phyloP scores from a whole-genome alignment of 1,140 invertebrate species.

The Apis dorsata region DNA sequence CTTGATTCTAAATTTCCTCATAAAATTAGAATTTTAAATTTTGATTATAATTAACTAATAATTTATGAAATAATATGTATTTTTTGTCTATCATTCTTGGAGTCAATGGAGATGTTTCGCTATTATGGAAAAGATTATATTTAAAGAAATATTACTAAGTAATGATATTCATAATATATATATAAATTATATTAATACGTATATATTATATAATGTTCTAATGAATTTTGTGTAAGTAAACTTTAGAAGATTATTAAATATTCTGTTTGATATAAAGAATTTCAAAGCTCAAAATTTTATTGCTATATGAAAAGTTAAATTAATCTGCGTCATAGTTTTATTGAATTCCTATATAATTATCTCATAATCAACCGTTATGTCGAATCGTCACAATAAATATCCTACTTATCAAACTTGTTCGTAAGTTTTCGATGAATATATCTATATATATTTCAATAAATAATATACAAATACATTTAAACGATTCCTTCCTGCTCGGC shows the following conservation, averaged over 20 bases:
- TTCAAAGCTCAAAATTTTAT: neutral
- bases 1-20: too few relatives aligned
- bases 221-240: constrained; percentile 16
- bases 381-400: neutral
- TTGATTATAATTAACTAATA: too few relatives aligned
- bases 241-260: neutral
- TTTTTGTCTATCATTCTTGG: too few relatives aligned
- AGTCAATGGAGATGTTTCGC: too few relatives aligned
- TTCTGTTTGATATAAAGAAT: neutral
- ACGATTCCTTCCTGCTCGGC: neutral
- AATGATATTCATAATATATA: too few relatives aligned
- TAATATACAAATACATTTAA: too few relatives aligned
- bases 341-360: neutral
- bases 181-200: too few relatives aligned
- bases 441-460: neutral
- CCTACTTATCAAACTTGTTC: neutral
- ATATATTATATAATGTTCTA: neutral
- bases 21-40: too few relatives aligned
- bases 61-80: too few relatives aligned
- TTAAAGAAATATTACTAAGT: too few relatives aligned
- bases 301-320: too few relatives aligned
- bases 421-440: neutral
- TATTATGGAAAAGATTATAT: too few relatives aligned
- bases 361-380: neutral
- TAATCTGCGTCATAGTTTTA: neutral